Percentiles rank a stretch among this genome's conserved stretches.
phyloP scores from a whole-genome alignment of 2,888 invertebrate genomes.

The Neoscelio sp. region DNA sequence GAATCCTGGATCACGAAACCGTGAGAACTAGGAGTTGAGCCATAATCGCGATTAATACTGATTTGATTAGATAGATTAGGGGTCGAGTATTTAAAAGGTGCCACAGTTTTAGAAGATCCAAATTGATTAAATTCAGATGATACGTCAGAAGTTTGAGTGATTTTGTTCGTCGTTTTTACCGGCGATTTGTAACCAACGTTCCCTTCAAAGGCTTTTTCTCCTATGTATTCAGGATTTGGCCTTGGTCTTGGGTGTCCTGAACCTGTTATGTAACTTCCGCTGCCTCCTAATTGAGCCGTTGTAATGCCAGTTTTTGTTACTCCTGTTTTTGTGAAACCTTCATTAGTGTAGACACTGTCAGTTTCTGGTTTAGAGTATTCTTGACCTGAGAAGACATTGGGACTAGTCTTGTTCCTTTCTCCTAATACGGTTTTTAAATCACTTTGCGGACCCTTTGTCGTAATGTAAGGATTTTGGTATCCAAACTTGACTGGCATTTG shows the following conservation, averaged over 20 bases:
- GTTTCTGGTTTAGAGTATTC: slow-evolving; percentile 27
- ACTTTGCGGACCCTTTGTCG: slow-evolving; percentile 13
- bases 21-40: slow-evolving; percentile 24
- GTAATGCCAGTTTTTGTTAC: slow-evolving; percentile 79
- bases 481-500: slow-evolving; percentile 28
- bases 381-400: slow-evolving; percentile 34
- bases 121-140: too few relatives aligned
- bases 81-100: slow-evolving; percentile 71
- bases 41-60: slow-evolving; percentile 32
- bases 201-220: slow-evolving; percentile 78
- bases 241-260: slow-evolving; percentile 70
- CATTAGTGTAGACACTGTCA: slow-evolving; percentile 66
- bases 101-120: slow-evolving; percentile 46
- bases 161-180: slow-evolving; percentile 42
- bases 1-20: background rate
- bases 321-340: slow-evolving; percentile 80
- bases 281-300: slow-evolving; percentile 79
- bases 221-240: slow-evolving; percentile 75
- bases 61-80: slow-evolving; percentile 62
- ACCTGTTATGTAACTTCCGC: slow-evolving; percentile 78
- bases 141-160: slow-evolving; percentile 52
- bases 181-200: slow-evolving; percentile 71
- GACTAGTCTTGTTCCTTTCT: slow-evolving; percentile 69
- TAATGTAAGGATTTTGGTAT: slow-evolving; percentile 39
- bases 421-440: slow-evolving; percentile 74